These are phyloP conservation scores for Helobdella robusta DNA, from an alignment of 2,888 invertebrate genomes.

Conservation along the genomic window DNA sequence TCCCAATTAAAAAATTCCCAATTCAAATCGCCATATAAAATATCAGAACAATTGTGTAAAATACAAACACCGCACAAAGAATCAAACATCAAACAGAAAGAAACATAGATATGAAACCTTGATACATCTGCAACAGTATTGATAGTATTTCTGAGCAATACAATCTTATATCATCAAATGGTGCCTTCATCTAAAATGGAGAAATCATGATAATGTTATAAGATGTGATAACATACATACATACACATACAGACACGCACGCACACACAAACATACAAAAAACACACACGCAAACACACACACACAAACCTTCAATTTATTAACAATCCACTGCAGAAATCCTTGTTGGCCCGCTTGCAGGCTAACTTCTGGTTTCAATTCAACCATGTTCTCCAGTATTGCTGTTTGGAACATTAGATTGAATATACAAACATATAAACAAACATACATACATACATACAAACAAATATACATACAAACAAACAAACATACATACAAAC, in stretches of 20 bases:
- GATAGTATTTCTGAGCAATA: conserved; percentile 92
- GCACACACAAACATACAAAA: background rate
- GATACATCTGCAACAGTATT: conserved; percentile 81
- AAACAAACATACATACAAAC: background rate
- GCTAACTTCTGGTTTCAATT: conserved; percentile 75
- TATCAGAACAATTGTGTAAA: too few relatives aligned
- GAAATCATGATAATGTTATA: background rate
- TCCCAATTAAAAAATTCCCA: too few relatives aligned
- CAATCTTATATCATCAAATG: conserved; percentile 87
- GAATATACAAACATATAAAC: background rate
- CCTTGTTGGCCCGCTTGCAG: conserved; percentile 80
- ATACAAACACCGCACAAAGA: too few relatives aligned
- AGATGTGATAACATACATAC: background rate
- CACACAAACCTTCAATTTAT: conserved; percentile 62
- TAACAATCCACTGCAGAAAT: conserved; percentile 79
- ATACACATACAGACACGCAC: background rate
- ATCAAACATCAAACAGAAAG: background rate
- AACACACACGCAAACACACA: background rate
- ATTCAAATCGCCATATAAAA: too few relatives aligned
- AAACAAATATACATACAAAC: background rate
- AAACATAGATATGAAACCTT: conserved; percentile 44
- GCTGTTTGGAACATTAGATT: conserved; percentile 53
- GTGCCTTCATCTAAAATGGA: conserved; percentile 60
- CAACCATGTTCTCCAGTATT: conserved; percentile 87
- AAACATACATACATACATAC: background rate